A percentile compares a stretch with the other conserved stretches of the same genome.
Evolutionary conservation across 2,888 invertebrate genomes (phyloP).

Genomic region (Cephus nigrinus): DNA sequence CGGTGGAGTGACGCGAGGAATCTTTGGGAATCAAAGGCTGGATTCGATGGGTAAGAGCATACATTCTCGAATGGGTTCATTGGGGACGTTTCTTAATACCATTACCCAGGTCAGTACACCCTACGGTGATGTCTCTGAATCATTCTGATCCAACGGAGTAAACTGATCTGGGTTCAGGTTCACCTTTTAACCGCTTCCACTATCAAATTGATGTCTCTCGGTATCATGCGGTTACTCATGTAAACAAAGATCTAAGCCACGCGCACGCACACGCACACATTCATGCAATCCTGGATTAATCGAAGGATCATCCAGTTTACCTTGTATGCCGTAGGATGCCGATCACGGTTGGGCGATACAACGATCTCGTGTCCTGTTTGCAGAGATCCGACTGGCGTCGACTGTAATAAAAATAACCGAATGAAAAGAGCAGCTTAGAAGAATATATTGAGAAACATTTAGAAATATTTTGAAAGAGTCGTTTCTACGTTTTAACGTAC

Average conservation of each 20-base stretch:
- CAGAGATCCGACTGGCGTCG: conserved; percentile 91
- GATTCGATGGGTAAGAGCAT: background rate
- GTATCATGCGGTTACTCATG: conserved; percentile 55
- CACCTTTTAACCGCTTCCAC: background rate
- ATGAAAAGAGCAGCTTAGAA: background rate
- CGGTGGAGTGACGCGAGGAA: background rate
- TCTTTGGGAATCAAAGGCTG: background rate
- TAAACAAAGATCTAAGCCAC: conserved; percentile 29
- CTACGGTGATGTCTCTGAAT: background rate
- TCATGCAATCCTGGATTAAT: conserved; percentile 41
- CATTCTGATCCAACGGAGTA: background rate
- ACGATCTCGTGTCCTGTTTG: conserved; percentile 93
- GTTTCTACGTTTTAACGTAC: background rate
- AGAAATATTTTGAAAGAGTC: background rate
- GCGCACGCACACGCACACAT: conserved; percentile 35
- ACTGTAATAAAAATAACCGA: conserved; percentile 72
- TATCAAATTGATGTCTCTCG: background rate
- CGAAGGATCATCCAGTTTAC: conserved; percentile 65
- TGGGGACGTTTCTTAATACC: background rate
- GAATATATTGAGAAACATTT: background rate
- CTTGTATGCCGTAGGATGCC: conserved; percentile 84
- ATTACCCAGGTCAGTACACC: background rate
- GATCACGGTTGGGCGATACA: conserved; percentile 89
- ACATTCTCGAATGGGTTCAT: background rate
- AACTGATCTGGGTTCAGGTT: background rate